Evolutionary conservation across 30 jellyfish, hydroid and myxozoan genomes (phyloP).

Genomic region (Aurelia aurita): DNA sequence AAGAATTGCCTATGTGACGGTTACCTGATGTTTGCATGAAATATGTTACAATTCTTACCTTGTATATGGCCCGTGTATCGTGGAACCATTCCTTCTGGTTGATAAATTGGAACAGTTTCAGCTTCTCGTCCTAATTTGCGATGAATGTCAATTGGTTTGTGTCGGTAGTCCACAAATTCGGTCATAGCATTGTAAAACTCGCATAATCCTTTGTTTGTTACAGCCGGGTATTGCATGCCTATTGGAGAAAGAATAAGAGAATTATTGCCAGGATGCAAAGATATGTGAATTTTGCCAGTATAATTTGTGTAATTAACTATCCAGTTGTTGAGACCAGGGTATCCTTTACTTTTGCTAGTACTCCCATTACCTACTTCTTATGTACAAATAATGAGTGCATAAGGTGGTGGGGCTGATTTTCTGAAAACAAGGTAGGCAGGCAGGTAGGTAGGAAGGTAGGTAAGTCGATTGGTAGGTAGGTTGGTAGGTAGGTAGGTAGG

Average conservation of each 20-base stretch:
- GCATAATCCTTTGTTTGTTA: constrained; percentile 87
- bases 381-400: too few relatives aligned
- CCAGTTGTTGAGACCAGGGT: too few relatives aligned
- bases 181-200: constrained; percentile 67
- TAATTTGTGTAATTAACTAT: too few relatives aligned
- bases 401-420: too few relatives aligned
- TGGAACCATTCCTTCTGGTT: constrained; percentile 94
- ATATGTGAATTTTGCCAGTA: too few relatives aligned
- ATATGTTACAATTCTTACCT: constrained; percentile 53
- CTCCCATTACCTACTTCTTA: too few relatives aligned
- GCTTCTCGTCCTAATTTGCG: constrained; percentile 33
- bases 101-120: constrained; percentile 74
- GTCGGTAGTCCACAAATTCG: constrained; percentile 6
- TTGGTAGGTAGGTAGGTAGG: too few relatives aligned
- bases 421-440: too few relatives aligned
- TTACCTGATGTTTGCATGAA: too few relatives aligned
- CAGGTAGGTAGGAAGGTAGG: too few relatives aligned
- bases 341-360: too few relatives aligned
- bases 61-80: constrained; percentile 93
- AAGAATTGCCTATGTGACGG: neutral
- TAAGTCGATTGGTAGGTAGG: too few relatives aligned
- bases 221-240: constrained; percentile 89
- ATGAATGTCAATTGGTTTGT: constrained; percentile 64
- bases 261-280: neutral
- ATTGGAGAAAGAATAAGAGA: neutral